Evolutionary conservation across 2,113 vertebrate species (phyloP), one percentile per base, ranked within the genome.

Genomic region (Urocynchramus pylzowi): DNA sequence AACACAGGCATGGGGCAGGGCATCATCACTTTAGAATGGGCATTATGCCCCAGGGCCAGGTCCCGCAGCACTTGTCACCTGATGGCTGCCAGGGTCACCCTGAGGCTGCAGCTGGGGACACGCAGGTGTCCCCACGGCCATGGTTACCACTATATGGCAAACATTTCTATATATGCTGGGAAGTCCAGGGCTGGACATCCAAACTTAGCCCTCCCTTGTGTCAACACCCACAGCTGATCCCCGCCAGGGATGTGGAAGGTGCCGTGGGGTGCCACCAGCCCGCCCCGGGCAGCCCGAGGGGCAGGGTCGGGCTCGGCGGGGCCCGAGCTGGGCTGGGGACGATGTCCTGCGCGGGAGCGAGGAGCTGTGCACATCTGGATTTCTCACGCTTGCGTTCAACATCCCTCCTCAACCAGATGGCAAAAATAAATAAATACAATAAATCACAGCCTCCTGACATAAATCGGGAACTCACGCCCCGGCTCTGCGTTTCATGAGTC

Each of bases 381-480:
- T 97, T 97, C 96, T 97, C 96, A 97, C 96, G 96, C 95, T 97
- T 93, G 86, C 24, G 18, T 70, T 93, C 80, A 39, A 45, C 4
- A 63, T 70, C 96, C 90, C 92, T 77, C 92, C 90, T 93, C 92
- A 88, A 92, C 92, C 96, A 97, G 96, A 97, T 97, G 96, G 96
- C 96, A 96, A 97, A 95, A 95, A 97, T 97, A 97, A 97, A 97
- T 96, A 97, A 97, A 97, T 95, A 95, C 86, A 95, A 97, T 95
- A 96, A 97, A 96, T 96, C 94, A 96, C 89, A 74, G 86, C 76
- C 95, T 96, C 92, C 94, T 97, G 96, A 97, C 96, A 97, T 27
- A 93, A 89, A 92, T 92, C 13, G 95, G 96, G 94, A 97, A 92
- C 96, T 92, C 94, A 95, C 89, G 56, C 94, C 95, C 64, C 68